phyloP scores from a whole-genome alignment of 2,113 vertebrate species.

The Bubalus kerabau region DNA sequence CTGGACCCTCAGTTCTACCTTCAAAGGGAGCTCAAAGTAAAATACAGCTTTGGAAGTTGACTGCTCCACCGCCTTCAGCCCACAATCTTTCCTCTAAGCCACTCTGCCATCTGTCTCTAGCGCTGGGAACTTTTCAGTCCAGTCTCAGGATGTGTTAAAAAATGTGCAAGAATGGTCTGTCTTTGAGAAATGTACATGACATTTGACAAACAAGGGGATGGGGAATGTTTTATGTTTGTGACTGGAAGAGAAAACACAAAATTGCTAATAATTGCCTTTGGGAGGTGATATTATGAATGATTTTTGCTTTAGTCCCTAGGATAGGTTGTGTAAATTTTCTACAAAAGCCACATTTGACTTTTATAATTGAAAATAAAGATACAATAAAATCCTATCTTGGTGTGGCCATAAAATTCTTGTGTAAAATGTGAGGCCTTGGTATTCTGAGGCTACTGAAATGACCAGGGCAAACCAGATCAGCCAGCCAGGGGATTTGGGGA shows the following conservation, averaged over 20 bases:
- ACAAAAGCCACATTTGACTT: background rate
- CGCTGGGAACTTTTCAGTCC: background rate
- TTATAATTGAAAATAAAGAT: background rate
- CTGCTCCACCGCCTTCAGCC: background rate
- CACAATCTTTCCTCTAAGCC: background rate
- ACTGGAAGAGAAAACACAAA: background rate
- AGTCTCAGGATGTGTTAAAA: background rate
- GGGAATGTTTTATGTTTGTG: background rate
- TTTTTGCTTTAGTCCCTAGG: background rate
- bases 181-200: background rate
- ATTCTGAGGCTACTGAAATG: background rate
- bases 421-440: background rate
- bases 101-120: background rate
- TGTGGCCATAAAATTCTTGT: background rate
- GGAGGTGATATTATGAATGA: background rate
- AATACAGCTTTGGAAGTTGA: background rate
- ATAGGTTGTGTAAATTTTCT: background rate
- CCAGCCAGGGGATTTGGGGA: accelerated
- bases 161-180: background rate
- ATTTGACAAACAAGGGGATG: background rate
- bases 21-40: background rate
- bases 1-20: background rate
- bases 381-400: background rate
- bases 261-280: background rate
- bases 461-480: background rate